Base-by-base conservation (phyloP, 1,140 invertebrate species). In the Rhyzopertha dominica region DNA sequence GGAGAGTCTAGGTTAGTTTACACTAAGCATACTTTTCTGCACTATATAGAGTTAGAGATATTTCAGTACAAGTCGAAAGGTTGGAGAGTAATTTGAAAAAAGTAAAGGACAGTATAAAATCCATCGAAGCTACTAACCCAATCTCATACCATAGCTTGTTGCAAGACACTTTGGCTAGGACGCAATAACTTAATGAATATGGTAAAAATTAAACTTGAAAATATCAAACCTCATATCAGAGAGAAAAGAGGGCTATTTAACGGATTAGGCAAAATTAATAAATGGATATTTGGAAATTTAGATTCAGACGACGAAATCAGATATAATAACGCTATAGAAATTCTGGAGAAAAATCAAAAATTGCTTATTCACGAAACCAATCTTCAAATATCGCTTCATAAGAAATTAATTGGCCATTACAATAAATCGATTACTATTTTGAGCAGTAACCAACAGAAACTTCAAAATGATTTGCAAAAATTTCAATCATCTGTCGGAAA, bases 341-440 rank as follows among this genome's bases (percentile, higher is more conserved):
- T 1, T 14, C 1, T 32, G 17, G 5, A 32, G 13, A n/a, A 32
- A 13, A 38, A 25, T 38, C 36, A 24, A 8, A 38, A 38, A 25
- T 10, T 25, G 26, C 24, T 38, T 10, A 20, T 2, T 39, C 22
- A 39, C 19, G 36, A 25, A 24, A 25, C 3, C 19, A 39, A 39
- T 24, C 22, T 39, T 10, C 36, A 39, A 39, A 39, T 39, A 16
- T 39, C 20, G 13, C 18, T 24, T 13, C 19, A n/a, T 9, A 25
- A 39, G 18, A 39, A 23, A 24, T 8, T 39, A 5, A 14, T 36
- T 7, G 14, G 23, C 3, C 34, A 10, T 7, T 36, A 36, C 12
- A 36, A 36, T 12, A 16, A 12, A 36, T 19, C 34, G 5, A 36
- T 36, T 36, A 2, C n/a, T 7, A 20, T 20, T 9, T 12, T 36